A percentile compares a stretch with the other conserved stretches of the same genome.
Conservation (phyloP, 2,113 vertebrate species). For the Marmota monax region DNA sequence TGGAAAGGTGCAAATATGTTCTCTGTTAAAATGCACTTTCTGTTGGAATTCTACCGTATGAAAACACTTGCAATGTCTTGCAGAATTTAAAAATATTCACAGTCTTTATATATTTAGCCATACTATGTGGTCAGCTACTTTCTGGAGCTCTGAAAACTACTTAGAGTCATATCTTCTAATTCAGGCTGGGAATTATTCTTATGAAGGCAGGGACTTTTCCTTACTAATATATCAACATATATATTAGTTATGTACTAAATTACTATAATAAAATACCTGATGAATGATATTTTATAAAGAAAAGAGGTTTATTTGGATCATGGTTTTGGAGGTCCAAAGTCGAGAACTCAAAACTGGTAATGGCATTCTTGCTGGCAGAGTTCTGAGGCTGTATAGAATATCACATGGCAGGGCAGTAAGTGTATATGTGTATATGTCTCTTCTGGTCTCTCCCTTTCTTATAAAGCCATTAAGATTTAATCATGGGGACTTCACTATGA, state of each 20-base stretch:
- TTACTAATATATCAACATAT: background rate
- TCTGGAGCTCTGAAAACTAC: background rate
- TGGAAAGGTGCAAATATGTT: slow-evolving; percentile 51
- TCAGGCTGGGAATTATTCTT: background rate
- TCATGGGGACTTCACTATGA: background rate
- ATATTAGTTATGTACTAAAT: background rate
- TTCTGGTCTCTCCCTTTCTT: background rate
- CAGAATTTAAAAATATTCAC: slow-evolving; percentile 32
- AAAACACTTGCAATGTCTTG: slow-evolving; percentile 52
- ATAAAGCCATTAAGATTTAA: background rate
- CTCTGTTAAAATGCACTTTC: slow-evolving; percentile 52
- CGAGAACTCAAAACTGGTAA: background rate
- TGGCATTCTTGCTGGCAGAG: too few species aligned
- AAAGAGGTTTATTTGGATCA: background rate
- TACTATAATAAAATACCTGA: background rate
- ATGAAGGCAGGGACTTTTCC: background rate
- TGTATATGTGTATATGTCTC: too few species aligned
- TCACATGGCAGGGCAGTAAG: background rate
- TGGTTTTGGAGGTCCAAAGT: too few species aligned
- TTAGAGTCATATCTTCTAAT: background rate
- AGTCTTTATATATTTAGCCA: background rate
- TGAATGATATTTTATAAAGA: background rate
- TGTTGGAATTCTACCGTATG: slow-evolving; percentile 20
- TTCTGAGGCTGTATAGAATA: too few species aligned
- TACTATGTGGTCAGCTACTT: background rate